Evolutionary conservation across 2,113 vertebrate genomes (phyloP).

Genomic region (Semnornis frantzii): DNA sequence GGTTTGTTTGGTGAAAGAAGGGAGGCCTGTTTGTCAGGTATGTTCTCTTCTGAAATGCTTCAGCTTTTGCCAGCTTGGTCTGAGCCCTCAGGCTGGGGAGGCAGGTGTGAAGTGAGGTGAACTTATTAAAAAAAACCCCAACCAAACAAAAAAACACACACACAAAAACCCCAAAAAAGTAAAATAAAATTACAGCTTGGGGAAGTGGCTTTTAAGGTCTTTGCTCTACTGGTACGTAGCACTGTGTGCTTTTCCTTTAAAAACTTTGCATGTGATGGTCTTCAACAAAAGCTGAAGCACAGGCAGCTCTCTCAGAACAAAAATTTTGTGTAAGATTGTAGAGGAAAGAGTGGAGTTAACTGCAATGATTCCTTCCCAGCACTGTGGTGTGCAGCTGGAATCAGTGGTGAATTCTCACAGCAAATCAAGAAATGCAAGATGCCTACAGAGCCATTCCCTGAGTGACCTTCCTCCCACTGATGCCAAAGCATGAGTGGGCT

Average conservation of each 20-base stretch:
- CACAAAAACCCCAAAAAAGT: too few relatives aligned
- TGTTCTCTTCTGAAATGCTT: slow-evolving; percentile 4
- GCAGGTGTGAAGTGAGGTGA: slow-evolving; percentile 39
- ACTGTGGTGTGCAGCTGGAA: not conserved
- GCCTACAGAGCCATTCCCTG: not conserved
- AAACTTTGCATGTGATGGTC: not conserved
- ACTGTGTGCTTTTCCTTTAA: not conserved
- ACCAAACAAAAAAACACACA: not conserved
- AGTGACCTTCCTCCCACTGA: not conserved
- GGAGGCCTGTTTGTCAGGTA: slow-evolving; percentile 27
- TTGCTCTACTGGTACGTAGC: not conserved
- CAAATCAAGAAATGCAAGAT: slow-evolving; percentile 1
- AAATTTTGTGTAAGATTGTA: not conserved
- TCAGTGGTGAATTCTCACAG: not conserved
- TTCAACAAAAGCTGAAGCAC: not conserved
- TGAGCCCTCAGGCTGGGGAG: not conserved
- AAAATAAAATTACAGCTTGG: not conserved
- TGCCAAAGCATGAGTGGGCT: slow-evolving; percentile 22
- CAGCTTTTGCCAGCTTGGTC: not conserved
- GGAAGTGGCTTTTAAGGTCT: not conserved
- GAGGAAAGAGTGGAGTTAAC: not conserved
- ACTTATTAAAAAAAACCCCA: not conserved
- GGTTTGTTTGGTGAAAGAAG: slow-evolving; percentile 35
- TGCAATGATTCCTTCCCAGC: not conserved
- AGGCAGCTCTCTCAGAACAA: not conserved